A percentile compares a stretch with the other conserved stretches of the same genome.
phyloP scores from a whole-genome alignment of 1,140 invertebrate genomes.

The Drosophila prosaltans region DNA sequence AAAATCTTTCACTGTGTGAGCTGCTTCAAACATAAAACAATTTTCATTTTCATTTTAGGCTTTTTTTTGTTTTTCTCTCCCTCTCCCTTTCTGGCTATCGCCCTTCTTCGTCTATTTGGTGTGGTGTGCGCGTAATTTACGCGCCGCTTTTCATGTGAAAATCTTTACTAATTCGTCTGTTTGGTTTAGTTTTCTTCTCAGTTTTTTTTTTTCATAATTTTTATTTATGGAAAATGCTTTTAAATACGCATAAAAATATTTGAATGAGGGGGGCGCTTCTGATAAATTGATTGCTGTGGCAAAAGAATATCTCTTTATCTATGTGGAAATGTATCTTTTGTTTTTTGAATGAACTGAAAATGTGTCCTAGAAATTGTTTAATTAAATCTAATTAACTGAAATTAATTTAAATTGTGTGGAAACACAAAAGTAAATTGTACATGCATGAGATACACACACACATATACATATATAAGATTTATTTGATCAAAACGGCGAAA shows the following conservation, averaged over 20 bases:
- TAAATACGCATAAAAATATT: slow-evolving; percentile 73
- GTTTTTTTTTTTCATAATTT: slow-evolving; percentile 69
- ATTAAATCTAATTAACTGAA: slow-evolving; percentile 68
- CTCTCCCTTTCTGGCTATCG: not conserved
- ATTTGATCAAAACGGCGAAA: not conserved
- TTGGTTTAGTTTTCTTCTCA: slow-evolving; percentile 38
- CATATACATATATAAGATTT: slow-evolving; percentile 11
- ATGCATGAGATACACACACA: slow-evolving; percentile 38
- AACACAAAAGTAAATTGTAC: slow-evolving; percentile 62
- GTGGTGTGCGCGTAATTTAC: slow-evolving; percentile 69
- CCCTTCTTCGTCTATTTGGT: slow-evolving; percentile 5
- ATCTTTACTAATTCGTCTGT: slow-evolving; percentile 79
- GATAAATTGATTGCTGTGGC: slow-evolving; percentile 40
- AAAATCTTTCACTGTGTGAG: slow-evolving; percentile 53
- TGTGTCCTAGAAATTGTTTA: slow-evolving; percentile 48
- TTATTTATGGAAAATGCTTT: slow-evolving; percentile 82
- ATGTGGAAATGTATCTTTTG: slow-evolving; percentile 15
- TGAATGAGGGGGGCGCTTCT: slow-evolving; percentile 18
- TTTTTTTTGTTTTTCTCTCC: slow-evolving; percentile 1
- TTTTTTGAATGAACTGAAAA: slow-evolving; percentile 33
- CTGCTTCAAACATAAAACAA: slow-evolving; percentile 75
- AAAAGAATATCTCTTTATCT: slow-evolving; percentile 11
- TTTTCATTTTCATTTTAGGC: slow-evolving; percentile 60
- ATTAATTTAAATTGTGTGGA: slow-evolving; percentile 64
- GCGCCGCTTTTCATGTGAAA: slow-evolving; percentile 79